Conservation (phyloP, 2,797 vertebrate species). For the Sternotherus odoratus region DNA sequence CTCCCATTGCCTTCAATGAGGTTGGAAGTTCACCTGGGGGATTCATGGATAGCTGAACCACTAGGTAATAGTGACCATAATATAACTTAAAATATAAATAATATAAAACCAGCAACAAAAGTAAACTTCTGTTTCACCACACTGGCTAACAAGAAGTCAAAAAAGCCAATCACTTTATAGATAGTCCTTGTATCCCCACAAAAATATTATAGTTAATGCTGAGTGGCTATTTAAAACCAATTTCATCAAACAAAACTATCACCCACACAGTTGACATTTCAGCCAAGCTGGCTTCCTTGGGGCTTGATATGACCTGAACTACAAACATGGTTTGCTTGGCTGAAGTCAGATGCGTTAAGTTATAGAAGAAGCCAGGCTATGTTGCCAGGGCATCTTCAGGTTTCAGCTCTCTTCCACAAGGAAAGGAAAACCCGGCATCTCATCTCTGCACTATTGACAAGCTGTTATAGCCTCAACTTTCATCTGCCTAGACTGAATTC, state of each 20-base stretch:
- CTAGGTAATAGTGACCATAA: too few species aligned
- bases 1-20: slow-evolving; percentile 10
- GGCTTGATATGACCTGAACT: neutral
- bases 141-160: too few species aligned
- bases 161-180: too few species aligned
- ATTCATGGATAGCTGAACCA: neutral
- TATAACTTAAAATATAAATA: too few species aligned
- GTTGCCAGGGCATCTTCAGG: neutral
- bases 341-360: neutral
- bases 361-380: neutral
- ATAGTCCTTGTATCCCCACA: too few species aligned
- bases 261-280: neutral
- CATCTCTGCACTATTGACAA: neutral
- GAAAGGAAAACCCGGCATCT: slow-evolving; percentile 8
- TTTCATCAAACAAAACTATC: too few species aligned
- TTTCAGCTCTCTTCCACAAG: neutral
- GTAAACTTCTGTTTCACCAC: too few species aligned
- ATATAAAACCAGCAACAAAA: too few species aligned
- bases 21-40: neutral
- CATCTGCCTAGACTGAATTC: slow-evolving; percentile 59
- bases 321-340: slow-evolving; percentile 11
- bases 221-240: too few species aligned
- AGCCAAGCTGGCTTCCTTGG: neutral
- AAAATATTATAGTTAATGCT: too few species aligned
- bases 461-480: slow-evolving; percentile 44